Percentiles rank a stretch among this genome's conserved stretches.
These are phyloP conservation scores for Carcharodon carcharias DNA, from an alignment of 2,797 vertebrate genomes.

Conservation along the genomic window DNA sequence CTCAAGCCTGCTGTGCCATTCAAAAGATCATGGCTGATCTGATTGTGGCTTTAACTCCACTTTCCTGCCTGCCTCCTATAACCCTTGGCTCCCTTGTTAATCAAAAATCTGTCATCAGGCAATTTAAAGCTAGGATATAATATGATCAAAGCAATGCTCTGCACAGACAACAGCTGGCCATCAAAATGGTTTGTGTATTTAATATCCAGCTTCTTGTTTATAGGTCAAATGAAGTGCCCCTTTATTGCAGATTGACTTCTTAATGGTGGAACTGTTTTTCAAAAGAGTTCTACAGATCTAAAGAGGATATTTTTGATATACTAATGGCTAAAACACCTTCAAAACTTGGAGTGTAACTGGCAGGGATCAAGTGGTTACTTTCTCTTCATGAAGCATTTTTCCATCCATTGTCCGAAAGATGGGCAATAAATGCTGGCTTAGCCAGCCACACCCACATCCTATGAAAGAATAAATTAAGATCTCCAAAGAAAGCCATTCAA, in stretches of 20 bases:
- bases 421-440: background rate
- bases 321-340: background rate
- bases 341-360: background rate
- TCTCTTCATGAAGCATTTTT: background rate
- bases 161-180: background rate
- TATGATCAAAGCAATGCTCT: background rate
- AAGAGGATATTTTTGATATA: background rate
- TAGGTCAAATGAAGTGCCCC: background rate
- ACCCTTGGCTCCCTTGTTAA: too few relatives aligned
- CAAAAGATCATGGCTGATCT: too few relatives aligned
- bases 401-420: background rate
- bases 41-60: too few relatives aligned
- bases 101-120: too few relatives aligned
- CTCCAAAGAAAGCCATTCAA: background rate
- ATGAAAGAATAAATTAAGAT: background rate
- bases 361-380: background rate
- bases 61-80: too few relatives aligned
- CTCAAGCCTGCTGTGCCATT: too few relatives aligned
- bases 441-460: too few relatives aligned
- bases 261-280: background rate
- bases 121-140: background rate
- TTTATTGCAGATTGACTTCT: background rate
- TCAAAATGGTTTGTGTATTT: background rate
- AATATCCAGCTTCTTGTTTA: background rate
- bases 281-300: background rate